Percentiles rank a stretch among this genome's conserved stretches.
These are phyloP conservation scores for Brachionus asplanchnoidis DNA, from an alignment of 1,140 invertebrate genomes.

Conservation along the genomic window DNA sequence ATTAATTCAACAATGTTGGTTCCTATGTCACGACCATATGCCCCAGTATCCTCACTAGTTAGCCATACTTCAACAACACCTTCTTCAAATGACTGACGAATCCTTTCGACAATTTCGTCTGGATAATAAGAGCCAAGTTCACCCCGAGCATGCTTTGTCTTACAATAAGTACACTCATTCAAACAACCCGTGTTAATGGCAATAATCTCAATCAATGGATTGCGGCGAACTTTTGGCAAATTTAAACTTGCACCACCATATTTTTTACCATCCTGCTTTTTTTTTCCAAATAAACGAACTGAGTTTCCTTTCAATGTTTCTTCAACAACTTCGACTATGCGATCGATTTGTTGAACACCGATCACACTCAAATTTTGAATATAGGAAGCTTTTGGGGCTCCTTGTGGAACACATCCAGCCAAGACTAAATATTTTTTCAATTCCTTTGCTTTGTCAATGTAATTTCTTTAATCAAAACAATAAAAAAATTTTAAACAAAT, in stretches of 20 bases:
- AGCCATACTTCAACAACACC: constrained; percentile 96
- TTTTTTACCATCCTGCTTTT: constrained; percentile 76
- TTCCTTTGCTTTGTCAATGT: constrained; percentile 72
- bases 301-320: constrained; percentile 87
- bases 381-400: constrained; percentile 53
- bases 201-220: constrained; percentile 94
- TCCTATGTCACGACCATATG: constrained; percentile 90
- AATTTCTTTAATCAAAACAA: constrained; percentile 63
- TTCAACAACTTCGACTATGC: constrained; percentile 96
- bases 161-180: constrained; percentile 97
- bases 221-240: constrained; percentile 87
- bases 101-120: constrained; percentile 60
- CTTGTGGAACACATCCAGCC: constrained; percentile 91
- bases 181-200: constrained; percentile 92
- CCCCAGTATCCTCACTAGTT: constrained; percentile 94
- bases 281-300: constrained; percentile 70
- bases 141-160: constrained; percentile 93
- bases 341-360: constrained; percentile 93
- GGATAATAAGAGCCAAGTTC: constrained; percentile 87
- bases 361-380: constrained; percentile 76
- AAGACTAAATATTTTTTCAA: constrained; percentile 79
- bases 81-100: constrained; percentile 73
- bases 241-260: constrained; percentile 76
- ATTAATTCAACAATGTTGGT: constrained; percentile 77
- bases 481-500: background rate